Percentiles rank a stretch among this genome's conserved stretches.
These are phyloP conservation scores for Acanthurus tractus DNA, from an alignment of 2,797 vertebrate species.

Conservation along the genomic window DNA sequence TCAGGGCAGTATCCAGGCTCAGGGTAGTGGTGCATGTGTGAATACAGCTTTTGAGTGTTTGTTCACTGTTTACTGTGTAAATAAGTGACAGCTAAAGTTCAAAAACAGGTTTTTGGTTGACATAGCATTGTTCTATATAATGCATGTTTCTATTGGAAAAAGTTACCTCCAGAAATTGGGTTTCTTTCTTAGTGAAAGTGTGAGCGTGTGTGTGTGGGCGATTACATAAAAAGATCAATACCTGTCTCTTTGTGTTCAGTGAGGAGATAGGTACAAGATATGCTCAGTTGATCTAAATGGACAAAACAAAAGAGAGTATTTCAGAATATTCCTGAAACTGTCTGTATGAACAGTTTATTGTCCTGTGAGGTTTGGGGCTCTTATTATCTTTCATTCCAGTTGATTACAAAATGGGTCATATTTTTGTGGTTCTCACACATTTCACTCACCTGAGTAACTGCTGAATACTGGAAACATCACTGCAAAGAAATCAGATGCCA, in stretches of 20 bases:
- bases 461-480: background rate
- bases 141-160: background rate
- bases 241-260: background rate
- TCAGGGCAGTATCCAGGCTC: no score
- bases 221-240: background rate
- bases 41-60: no score
- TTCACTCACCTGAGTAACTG: background rate
- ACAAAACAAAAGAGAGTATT: background rate
- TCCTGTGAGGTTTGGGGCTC: slow-evolving; percentile 7
- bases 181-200: background rate
- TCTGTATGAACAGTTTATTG: no score
- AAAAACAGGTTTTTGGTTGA: slow-evolving; percentile 8
- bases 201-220: background rate
- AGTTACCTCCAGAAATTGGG: background rate
- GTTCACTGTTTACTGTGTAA: no score
- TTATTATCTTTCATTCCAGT: background rate
- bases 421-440: background rate
- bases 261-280: background rate
- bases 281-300: background rate
- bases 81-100: background rate
- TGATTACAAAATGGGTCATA: background rate
- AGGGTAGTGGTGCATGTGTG: no score
- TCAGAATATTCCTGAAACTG: no score
- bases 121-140: background rate
- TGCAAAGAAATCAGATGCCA: background rate